These are phyloP conservation scores for Polyploca ridens DNA, from an alignment of 2,888 invertebrate genomes.

Conservation along the genomic window DNA sequence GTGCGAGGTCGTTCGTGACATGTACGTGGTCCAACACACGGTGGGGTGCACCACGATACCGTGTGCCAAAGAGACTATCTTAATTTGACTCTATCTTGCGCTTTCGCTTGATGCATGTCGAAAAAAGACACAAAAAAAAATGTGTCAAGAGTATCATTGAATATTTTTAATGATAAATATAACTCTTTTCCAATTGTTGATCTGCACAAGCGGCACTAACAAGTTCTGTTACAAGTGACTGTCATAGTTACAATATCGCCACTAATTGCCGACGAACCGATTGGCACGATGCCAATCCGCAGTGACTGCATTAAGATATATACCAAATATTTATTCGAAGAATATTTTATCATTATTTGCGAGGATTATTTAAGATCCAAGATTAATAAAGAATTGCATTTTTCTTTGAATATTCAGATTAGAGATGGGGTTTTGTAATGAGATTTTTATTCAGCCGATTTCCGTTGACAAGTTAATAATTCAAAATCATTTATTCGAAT, in stretches of 20 bases:
- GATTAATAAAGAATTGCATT: not conserved
- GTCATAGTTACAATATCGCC: slow-evolving; percentile 28
- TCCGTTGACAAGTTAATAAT: too few species aligned
- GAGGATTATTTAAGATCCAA: not conserved
- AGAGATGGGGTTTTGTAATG: too few species aligned
- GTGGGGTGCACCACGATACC: too few species aligned
- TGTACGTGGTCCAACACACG: too few species aligned
- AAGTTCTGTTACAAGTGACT: slow-evolving; percentile 24
- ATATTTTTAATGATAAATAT: not conserved
- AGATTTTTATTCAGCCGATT: too few species aligned
- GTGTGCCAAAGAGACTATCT: too few species aligned
- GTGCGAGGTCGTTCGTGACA: too few species aligned
- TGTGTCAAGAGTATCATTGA: not conserved
- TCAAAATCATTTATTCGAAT: too few species aligned
- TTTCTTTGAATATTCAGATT: too few species aligned
- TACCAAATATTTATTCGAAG: slow-evolving; percentile 13
- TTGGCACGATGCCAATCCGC: slow-evolving; percentile 32
- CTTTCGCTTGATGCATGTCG: too few species aligned
- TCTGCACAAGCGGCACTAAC: slow-evolving; percentile 16
- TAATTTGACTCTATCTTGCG: too few species aligned
- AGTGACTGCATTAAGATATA: slow-evolving; percentile 25
- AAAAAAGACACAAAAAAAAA: too few species aligned
- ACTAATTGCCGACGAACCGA: slow-evolving; percentile 32
- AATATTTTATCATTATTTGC: not conserved
- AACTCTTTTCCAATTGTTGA: not conserved